Evolutionary conservation across 1,140 invertebrate genomes (phyloP).

Genomic region (Prorops nasuta): DNA sequence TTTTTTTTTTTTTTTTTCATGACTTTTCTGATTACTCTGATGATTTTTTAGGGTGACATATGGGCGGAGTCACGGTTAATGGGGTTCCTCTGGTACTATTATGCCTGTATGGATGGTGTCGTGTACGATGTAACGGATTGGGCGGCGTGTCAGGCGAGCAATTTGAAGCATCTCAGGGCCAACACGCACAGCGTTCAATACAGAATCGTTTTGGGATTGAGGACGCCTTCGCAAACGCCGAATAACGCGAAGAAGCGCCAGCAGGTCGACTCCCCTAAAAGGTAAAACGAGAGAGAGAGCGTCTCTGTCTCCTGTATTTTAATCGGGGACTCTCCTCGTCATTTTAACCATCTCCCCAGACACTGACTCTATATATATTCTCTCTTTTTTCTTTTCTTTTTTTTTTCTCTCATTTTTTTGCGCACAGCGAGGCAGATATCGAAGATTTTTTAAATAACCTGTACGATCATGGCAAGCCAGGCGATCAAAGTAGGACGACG

Average conservation of each 20-base stretch:
- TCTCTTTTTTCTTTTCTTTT: slow-evolving; percentile 1
- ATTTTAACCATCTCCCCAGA: too few species aligned
- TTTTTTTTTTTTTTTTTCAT: background rate
- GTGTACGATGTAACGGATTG: slow-evolving; percentile 95
- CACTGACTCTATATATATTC: too few species aligned
- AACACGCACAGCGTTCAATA: slow-evolving; percentile 91
- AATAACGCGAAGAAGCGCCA: slow-evolving; percentile 41
- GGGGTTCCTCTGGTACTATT: slow-evolving; percentile 89
- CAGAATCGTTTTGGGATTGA: slow-evolving; percentile 79
- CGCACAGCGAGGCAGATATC: slow-evolving; percentile 61
- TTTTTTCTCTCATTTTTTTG: background rate
- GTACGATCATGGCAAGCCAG: slow-evolving; percentile 54
- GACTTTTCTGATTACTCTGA: background rate
- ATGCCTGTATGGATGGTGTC: slow-evolving; percentile 93
- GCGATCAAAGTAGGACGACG: slow-evolving; percentile 32
- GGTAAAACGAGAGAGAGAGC: too few species aligned
- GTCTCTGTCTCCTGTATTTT: too few species aligned
- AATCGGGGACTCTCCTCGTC: background rate
- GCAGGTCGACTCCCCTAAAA: slow-evolving; percentile 42
- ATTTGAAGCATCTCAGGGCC: slow-evolving; percentile 75
- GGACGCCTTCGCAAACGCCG: slow-evolving; percentile 54
- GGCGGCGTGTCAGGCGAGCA: slow-evolving; percentile 88
- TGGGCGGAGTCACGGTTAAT: slow-evolving; percentile 90
- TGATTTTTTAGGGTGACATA: slow-evolving; percentile 77
- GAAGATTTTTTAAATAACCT: slow-evolving; percentile 66